A percentile compares a stretch with the other conserved stretches of the same genome.
Conservation (phyloP, 2,113 vertebrate genomes). For the Microcebus jonahi region DNA sequence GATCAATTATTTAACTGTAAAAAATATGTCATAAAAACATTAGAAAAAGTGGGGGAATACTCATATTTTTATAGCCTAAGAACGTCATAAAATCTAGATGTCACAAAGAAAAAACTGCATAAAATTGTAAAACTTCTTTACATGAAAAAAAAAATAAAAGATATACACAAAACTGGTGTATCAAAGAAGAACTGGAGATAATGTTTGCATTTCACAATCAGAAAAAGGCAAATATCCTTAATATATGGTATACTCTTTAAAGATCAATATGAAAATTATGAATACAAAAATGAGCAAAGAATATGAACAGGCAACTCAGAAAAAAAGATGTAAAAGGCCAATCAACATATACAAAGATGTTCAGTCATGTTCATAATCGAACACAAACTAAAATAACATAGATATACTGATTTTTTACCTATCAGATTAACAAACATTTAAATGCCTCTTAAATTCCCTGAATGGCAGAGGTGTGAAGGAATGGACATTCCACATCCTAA, state of each 20-base stretch:
- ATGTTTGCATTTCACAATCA: neutral
- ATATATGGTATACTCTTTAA: neutral
- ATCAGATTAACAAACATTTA: neutral
- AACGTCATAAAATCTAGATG: conserved; percentile 5
- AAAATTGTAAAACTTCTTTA: conserved; percentile 44
- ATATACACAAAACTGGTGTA: neutral
- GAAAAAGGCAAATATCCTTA: conserved; percentile 3
- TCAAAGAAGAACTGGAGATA: neutral
- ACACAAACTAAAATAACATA: neutral
- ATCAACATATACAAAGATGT: neutral
- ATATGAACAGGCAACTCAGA: neutral
- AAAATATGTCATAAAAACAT: neutral
- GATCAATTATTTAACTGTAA: conserved; percentile 7
- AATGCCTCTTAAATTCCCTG: neutral
- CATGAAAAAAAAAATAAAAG: neutral
- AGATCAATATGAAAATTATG: conserved; percentile 30
- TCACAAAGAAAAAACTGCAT: conserved; percentile 13
- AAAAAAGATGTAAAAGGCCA: neutral
- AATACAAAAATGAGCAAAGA: conserved; percentile 41
- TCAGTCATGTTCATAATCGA: neutral
- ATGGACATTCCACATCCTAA: neutral
- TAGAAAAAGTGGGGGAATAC: neutral
- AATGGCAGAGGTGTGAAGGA: neutral
- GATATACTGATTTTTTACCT: neutral
- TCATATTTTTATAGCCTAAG: conserved; percentile 31